A percentile compares a stretch with the other conserved stretches of the same genome.
phyloP scores from a whole-genome alignment of 2,888 invertebrate genomes.

The Cistogaster globosa region DNA sequence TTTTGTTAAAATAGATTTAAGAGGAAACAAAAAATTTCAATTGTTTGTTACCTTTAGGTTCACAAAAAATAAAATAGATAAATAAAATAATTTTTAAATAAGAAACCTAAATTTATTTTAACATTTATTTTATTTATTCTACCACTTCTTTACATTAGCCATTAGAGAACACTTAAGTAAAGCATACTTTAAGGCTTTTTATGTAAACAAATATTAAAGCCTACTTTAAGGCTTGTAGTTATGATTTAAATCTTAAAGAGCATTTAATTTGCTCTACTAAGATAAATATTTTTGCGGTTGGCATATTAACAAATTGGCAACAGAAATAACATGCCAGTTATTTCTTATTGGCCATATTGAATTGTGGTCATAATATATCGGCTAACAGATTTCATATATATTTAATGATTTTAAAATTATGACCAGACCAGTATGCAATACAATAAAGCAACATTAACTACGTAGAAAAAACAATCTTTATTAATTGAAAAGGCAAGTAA shows the following conservation, averaged over 20 bases:
- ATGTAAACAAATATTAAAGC: background rate
- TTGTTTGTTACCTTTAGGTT: no score
- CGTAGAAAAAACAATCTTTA: constrained; percentile 31
- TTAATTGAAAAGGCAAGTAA: constrained; percentile 65
- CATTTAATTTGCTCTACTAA: constrained; percentile 21
- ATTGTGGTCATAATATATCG: constrained; percentile 59
- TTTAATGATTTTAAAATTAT: constrained; percentile 71
- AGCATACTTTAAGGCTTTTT: background rate
- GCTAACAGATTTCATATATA: constrained; percentile 49
- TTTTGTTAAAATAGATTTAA: no score
- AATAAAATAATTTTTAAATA: no score
- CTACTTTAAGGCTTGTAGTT: constrained; percentile 19
- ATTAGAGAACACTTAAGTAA: background rate
- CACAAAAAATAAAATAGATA: no score
- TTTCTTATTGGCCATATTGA: constrained; percentile 53
- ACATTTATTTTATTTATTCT: no score
- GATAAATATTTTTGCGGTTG: constrained; percentile 59
- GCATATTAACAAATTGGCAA: constrained; percentile 58
- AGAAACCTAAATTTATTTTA: no score
- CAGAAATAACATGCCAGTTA: constrained; percentile 38
- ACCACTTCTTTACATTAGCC: no score
- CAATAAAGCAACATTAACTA: background rate
- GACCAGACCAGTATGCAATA: constrained; percentile 2
- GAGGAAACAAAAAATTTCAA: no score
- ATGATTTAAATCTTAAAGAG: constrained; percentile 15